Percentiles rank a stretch among this genome's conserved stretches.
phyloP scores from a whole-genome alignment of 2,888 invertebrate genomes.

The Danaus chrysippus region DNA sequence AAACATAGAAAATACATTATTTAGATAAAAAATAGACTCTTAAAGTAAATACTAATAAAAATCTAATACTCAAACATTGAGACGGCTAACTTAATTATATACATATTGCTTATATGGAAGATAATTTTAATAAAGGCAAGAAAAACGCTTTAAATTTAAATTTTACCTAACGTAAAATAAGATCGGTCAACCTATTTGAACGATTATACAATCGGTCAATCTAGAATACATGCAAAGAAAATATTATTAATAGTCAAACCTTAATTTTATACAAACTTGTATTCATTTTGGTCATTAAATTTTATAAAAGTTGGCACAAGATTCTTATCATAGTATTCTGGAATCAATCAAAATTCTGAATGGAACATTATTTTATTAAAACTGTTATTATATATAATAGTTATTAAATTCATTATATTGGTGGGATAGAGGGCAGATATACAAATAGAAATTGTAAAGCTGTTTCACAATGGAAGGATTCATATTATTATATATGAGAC shows the following conservation, averaged over 20 bases:
- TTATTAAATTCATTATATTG: neutral
- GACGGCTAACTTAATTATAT: too few species aligned
- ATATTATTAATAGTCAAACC: neutral
- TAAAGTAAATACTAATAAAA: too few species aligned
- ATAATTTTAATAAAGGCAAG: neutral
- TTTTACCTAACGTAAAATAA: neutral
- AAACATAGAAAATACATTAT: too few species aligned
- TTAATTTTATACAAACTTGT: neutral
- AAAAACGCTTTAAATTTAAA: neutral
- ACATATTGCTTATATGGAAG: neutral
- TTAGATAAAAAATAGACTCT: too few species aligned
- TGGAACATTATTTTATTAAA: neutral
- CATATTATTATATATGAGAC: neutral
- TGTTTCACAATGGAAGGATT: slow-evolving; percentile 4
- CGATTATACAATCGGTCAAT: slow-evolving; percentile 1
- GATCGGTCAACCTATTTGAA: neutral
- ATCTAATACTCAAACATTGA: too few species aligned
- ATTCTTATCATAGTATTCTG: neutral
- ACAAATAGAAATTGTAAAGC: slow-evolving; percentile 1
- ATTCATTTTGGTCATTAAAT: slow-evolving; percentile 10
- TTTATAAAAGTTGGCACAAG: slow-evolving; percentile 11
- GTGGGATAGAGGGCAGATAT: neutral
- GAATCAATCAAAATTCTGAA: slow-evolving; percentile 2
- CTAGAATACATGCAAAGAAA: slow-evolving; percentile 1
- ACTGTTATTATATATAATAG: neutral